Evolutionary conservation across 1,140 invertebrate genomes (phyloP).

Genomic region (Calliphora vicina): DNA sequence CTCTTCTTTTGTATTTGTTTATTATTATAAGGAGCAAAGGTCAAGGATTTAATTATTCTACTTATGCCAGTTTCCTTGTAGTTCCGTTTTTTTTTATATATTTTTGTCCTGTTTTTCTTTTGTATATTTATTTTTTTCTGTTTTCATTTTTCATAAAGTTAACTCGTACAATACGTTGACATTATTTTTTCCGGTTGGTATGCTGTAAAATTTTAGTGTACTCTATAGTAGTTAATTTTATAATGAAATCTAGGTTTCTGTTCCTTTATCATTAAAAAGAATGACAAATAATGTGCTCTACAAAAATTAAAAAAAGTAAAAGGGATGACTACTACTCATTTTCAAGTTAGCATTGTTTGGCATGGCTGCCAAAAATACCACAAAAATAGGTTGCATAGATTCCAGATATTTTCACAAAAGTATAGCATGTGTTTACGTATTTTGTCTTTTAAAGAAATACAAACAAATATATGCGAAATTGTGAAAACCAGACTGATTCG

Average conservation of each 20-base stretch:
- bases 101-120: neutral
- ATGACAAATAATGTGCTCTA: neutral
- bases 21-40: constrained; percentile 4
- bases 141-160: neutral
- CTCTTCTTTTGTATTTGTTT: neutral
- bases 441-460: no score
- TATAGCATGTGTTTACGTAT: no score
- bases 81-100: neutral
- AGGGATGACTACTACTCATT: no score
- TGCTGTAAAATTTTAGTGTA: neutral
- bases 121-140: neutral
- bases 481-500: no score
- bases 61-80: neutral
- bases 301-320: neutral
- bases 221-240: no score
- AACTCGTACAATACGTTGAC: neutral
- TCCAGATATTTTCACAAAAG: no score
- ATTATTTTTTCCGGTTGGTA: neutral
- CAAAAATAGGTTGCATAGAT: no score
- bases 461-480: no score
- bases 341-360: no score
- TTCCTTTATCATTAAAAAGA: neutral
- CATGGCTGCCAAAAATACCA: no score
- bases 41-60: constrained; percentile 30
- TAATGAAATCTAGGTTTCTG: no score